These are phyloP conservation scores for Blennius ocellaris DNA, from an alignment of 2,113 vertebrate genomes.

Conservation along the genomic window DNA sequence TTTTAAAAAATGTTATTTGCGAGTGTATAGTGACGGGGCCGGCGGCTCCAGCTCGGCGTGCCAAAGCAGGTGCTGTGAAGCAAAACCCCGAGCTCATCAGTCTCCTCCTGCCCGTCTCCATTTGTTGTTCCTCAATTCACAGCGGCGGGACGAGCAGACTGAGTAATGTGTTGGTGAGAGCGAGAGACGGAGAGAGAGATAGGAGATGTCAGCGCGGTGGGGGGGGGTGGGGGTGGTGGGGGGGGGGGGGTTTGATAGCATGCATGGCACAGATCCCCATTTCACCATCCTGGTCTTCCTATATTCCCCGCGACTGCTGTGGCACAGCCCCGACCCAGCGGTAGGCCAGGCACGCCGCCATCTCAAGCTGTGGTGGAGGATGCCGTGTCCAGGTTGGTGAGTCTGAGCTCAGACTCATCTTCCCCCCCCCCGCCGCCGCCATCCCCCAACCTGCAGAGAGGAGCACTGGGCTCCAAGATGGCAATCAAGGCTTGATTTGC, in stretches of 20 bases:
- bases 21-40: constrained; percentile 37
- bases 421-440: constrained; percentile 78
- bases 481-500: constrained; percentile 99
- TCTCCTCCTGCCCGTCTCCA: constrained; percentile 62
- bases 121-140: constrained; percentile 78
- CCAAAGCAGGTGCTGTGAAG: constrained; percentile 60
- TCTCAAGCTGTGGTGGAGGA: constrained; percentile 87
- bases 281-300: constrained; percentile 78
- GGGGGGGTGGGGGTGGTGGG: constrained; percentile 4
- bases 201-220: constrained; percentile 43
- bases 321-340: constrained; percentile 88
- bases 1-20: constrained; percentile 29
- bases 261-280: constrained; percentile 84
- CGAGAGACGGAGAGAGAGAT: constrained; percentile 38
- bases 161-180: constrained; percentile 83
- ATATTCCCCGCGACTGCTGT: constrained; percentile 88
- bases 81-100: constrained; percentile 67
- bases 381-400: constrained; percentile 74
- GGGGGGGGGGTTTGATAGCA: constrained; percentile 88
- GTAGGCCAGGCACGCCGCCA: constrained; percentile 89
- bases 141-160: constrained; percentile 87
- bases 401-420: constrained; percentile 82
- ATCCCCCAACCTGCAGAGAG: constrained; percentile 93
- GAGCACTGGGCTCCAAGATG: constrained; percentile 92
- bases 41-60: constrained; percentile 38